Evolutionary conservation across 2,888 invertebrate genomes (phyloP).

Genomic region (Portevinia maculata): DNA sequence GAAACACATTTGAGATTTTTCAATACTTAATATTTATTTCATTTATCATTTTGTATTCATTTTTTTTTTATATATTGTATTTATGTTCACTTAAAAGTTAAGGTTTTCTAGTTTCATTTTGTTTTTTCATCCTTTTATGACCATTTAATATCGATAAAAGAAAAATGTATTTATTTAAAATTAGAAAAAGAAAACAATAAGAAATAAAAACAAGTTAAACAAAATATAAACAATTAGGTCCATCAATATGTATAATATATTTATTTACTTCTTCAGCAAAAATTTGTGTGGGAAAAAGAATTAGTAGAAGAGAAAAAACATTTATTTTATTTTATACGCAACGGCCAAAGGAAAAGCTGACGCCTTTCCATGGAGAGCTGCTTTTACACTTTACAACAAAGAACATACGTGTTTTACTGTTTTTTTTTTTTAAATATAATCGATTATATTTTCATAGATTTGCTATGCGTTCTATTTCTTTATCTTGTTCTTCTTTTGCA

Average conservation of each 20-base stretch:
- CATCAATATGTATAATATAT: constrained; percentile 25
- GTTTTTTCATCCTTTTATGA: constrained; percentile 27
- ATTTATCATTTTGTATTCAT: constrained; percentile 21
- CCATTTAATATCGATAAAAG: constrained; percentile 57
- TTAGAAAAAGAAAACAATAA: constrained; percentile 27
- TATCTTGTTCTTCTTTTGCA: constrained; percentile 2
- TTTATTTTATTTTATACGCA: constrained; percentile 21
- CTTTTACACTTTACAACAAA: constrained; percentile 56
- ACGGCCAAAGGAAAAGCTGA: neutral
- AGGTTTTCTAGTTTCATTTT: constrained; percentile 44
- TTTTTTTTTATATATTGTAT: constrained; percentile 24
- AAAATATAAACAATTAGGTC: constrained; percentile 32
- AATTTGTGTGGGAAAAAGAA: constrained; percentile 23
- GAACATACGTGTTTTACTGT: constrained; percentile 43
- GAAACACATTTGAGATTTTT: constrained; percentile 23
- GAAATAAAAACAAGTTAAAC: constrained; percentile 10
- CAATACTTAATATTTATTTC: constrained; percentile 63
- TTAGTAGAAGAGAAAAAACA: constrained; percentile 7
- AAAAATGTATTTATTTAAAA: constrained; percentile 42
- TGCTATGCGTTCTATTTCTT: neutral
- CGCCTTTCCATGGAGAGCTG: constrained; percentile 5
- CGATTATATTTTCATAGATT: constrained; percentile 33
- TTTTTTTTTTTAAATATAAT: constrained; percentile 36
- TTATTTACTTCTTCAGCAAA: constrained; percentile 18
- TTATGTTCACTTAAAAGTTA: constrained; percentile 51